These are phyloP conservation scores for Lethrus apterus DNA, from an alignment of 1,140 invertebrate species.

Conservation along the genomic window DNA sequence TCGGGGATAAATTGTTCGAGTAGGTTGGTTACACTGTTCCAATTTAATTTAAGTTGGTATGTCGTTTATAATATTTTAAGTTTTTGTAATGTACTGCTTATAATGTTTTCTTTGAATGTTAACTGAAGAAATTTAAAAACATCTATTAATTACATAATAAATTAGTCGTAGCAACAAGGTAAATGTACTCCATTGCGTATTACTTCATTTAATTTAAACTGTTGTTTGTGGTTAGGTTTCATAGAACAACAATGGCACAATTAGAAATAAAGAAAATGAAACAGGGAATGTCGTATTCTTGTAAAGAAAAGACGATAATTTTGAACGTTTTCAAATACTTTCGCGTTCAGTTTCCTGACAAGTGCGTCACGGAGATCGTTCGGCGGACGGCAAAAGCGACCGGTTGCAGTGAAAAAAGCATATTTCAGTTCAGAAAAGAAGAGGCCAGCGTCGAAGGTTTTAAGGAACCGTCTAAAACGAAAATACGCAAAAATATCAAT, in stretches of 20 bases:
- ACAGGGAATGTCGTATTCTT: slow-evolving; percentile 37
- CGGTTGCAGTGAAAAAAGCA: slow-evolving; percentile 37
- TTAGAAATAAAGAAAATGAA: slow-evolving; percentile 35
- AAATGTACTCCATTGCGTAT: too few species aligned
- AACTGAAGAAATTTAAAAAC: too few species aligned
- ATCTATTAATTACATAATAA: too few species aligned
- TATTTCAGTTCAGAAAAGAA: slow-evolving; percentile 37
- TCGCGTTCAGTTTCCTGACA: slow-evolving; percentile 27
- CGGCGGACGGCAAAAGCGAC: slow-evolving; percentile 33
- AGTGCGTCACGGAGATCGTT: slow-evolving; percentile 34
- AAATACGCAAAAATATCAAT: slow-evolving; percentile 34
- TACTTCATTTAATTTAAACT: too few species aligned
- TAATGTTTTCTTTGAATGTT: too few species aligned
- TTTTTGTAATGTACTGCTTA: too few species aligned
- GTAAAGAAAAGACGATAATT: slow-evolving; percentile 37
- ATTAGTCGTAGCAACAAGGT: too few species aligned
- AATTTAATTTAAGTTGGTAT: too few species aligned
- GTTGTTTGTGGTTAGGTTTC: too few species aligned
- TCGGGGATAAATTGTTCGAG: too few species aligned
- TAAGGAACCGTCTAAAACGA: slow-evolving; percentile 34
- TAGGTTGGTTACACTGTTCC: too few species aligned
- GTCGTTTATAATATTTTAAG: too few species aligned
- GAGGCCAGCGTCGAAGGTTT: slow-evolving; percentile 34
- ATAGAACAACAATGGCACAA: slow-evolving; percentile 13
- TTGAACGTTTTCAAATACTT: slow-evolving; percentile 39